Evolutionary conservation across 2,113 vertebrate genomes (phyloP), one percentile per base, ranked within the genome.

Genomic region (Arvicanthis niloticus): DNA sequence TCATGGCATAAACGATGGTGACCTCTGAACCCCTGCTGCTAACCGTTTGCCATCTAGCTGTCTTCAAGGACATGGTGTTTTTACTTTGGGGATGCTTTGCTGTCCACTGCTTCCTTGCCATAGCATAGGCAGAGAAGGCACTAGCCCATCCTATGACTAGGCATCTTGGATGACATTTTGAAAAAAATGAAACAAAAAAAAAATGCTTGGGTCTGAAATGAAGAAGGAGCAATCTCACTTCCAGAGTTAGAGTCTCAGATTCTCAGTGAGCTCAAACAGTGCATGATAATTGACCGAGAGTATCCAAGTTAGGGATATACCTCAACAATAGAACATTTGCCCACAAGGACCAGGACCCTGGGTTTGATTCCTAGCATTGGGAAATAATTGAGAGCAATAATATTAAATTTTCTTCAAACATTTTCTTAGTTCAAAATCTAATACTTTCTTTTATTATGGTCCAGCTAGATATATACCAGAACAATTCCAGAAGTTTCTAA

Each of bases 401-500:
- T 91, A 94, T 26, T 85, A 75, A 21, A 65, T 53, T 84, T 13
- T 78, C 62, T 93, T 81, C 70, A 96, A 95, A 91, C 81, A 92
- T 56, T 91, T 26, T 88, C 29, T 86, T 82, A 93, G 89, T 48
- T 85, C 76, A 93, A 94, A 93, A 17, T 60, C 42, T 62, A 84
- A 16, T 76, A 22, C 92, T 97, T 72, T 24, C 40, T 85, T 80
- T 80, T 80, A 72, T 22, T 78, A 68, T 56, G 2, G 13, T 86
- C 16, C 45, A 17, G 53, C 19, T 93, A 8, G 19, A 53, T 73
- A 68, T 76, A 78, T 60, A 42, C 86, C 45, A 96, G 89, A 96
- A 96, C 3, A 60, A 93, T 94, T 87, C 45, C 31, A 93, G 40
- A 96, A 93, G 17, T 34, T 65, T 88, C 67, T 93, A 94, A 96